phyloP scores from a whole-genome alignment of 1,140 invertebrate species.

The Semibalanus balanoides region DNA sequence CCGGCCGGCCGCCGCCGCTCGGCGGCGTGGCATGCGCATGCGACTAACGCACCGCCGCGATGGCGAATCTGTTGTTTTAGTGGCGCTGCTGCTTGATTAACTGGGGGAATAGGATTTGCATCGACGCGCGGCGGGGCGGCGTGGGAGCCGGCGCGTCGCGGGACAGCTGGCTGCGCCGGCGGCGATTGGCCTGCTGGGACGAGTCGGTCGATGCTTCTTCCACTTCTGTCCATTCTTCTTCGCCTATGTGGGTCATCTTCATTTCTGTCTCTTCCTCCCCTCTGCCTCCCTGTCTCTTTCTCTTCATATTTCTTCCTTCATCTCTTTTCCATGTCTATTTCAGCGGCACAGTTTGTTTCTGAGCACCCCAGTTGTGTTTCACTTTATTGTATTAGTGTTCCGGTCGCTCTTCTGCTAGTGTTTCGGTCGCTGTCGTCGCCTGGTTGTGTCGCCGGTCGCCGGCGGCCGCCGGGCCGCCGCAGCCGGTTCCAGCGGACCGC shows the following conservation, averaged over 20 bases:
- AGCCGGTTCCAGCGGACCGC: too few species aligned
- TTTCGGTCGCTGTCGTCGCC: too few species aligned
- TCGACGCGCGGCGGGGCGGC: neutral
- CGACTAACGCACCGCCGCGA: neutral
- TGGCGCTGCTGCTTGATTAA: neutral
- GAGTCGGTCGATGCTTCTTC: neutral
- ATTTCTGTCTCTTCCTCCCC: too few species aligned
- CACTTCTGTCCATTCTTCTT: neutral
- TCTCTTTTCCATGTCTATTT: neutral
- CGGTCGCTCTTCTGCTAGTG: too few species aligned
- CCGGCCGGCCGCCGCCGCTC: too few species aligned
- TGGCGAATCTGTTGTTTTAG: too few species aligned
- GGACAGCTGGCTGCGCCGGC: too few species aligned
- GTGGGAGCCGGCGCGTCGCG: neutral
- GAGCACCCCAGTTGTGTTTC: too few species aligned
- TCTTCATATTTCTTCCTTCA: neutral
- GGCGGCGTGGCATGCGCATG: neutral
- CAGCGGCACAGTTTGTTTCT: too few species aligned
- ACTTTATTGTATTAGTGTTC: too few species aligned
- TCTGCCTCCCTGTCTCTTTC: neutral
- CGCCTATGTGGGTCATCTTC: neutral
- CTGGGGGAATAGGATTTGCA: neutral
- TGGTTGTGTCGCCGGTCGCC: too few species aligned
- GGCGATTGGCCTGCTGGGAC: neutral
- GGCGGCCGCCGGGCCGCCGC: too few species aligned